Base-by-base conservation (phyloP, 2,113 vertebrate genomes). In the Saguinus imperator region DNA sequence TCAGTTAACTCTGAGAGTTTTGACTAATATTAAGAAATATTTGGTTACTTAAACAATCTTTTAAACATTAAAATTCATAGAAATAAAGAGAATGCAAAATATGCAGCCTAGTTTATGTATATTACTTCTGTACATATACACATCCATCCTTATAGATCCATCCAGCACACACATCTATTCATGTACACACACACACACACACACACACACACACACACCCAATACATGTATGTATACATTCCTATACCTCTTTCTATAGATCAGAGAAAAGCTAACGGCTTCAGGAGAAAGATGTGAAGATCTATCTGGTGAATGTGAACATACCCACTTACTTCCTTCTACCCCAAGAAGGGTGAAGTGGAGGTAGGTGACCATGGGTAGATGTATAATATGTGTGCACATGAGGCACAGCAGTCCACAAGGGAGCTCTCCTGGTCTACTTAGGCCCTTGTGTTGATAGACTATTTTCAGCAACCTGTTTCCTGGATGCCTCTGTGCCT, bases 11-110 rank as follows among this genome's bases (percentile, higher is more conserved):
- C 64, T 75, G 76, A 82, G 76, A 66, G 1, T 11, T 83, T 83
- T 76, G 45, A 89, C 35, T 86, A 27, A 73, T 6, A 75, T 32
- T 80, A 13, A 91, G n/a, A 66, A 86, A 20, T 35, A 16, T 89
- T n/a, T 64, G 29, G 40, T 64, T 86, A 73, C 43, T 52, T 64
- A 52, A 81, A 75, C 32, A 73, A 86, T 25, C 50, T 27, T 81
- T 86, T 68, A 83, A 80, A 89, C 73, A 55, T 66, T 77, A 58
- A 91, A 94, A 87, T 61, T 86, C 27, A 73, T 45, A 73, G 20
- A 93, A 58, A 79, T 89, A 89, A 70, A 89, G n/a, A 84, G 25
- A 93, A 90, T 73, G 16, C 8, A 68, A 95, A 85, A 68, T 18
- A 84, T 11, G 10, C 35, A 58, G 35, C 9, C 23, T 35, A 45